Percentiles rank a stretch among this genome's conserved stretches.
Evolutionary conservation across 1,140 invertebrate genomes (phyloP).

Genomic region (Heliconius eleuchia): DNA sequence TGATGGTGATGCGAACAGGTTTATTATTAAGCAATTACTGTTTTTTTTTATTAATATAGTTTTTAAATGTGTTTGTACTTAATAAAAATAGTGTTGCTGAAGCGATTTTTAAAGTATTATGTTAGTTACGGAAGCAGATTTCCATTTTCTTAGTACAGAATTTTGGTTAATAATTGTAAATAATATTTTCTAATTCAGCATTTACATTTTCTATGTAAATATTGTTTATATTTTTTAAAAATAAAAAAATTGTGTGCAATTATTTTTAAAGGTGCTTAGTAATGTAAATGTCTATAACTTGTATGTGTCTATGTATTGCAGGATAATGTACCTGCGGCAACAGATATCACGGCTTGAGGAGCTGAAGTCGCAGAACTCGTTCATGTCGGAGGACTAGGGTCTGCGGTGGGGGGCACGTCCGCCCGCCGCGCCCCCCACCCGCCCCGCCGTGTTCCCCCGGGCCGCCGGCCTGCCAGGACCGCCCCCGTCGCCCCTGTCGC

Average conservation of each 20-base stretch:
- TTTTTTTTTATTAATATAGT: too few relatives aligned
- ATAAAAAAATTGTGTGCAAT: too few relatives aligned
- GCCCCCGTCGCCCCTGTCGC: slow-evolving; percentile 37
- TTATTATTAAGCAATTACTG: too few relatives aligned
- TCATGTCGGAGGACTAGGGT: slow-evolving; percentile 89
- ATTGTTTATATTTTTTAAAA: too few relatives aligned
- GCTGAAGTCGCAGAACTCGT: slow-evolving; percentile 95
- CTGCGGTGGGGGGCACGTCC: slow-evolving; percentile 54
- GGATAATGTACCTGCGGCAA: slow-evolving; percentile 94
- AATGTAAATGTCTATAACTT: slow-evolving; percentile 36
- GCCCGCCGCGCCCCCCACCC: slow-evolving; percentile 7
- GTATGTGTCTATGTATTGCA: slow-evolving; percentile 70
- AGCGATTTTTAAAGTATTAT: too few relatives aligned
- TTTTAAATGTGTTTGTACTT: too few relatives aligned
- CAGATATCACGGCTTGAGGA: slow-evolving; percentile 94
- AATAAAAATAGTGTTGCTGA: too few relatives aligned
- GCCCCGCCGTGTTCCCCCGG: slow-evolving; percentile 26
- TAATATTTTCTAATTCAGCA: too few relatives aligned
- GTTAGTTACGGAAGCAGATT: too few relatives aligned
- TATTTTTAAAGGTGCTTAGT: neutral
- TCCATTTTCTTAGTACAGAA: too few relatives aligned
- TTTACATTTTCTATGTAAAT: neutral
- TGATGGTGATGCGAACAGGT: too few relatives aligned
- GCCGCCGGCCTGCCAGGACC: neutral
- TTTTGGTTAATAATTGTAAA: too few relatives aligned